Conservation (phyloP, 2,113 vertebrate genomes). For the Ceyx melanurus region DNA sequence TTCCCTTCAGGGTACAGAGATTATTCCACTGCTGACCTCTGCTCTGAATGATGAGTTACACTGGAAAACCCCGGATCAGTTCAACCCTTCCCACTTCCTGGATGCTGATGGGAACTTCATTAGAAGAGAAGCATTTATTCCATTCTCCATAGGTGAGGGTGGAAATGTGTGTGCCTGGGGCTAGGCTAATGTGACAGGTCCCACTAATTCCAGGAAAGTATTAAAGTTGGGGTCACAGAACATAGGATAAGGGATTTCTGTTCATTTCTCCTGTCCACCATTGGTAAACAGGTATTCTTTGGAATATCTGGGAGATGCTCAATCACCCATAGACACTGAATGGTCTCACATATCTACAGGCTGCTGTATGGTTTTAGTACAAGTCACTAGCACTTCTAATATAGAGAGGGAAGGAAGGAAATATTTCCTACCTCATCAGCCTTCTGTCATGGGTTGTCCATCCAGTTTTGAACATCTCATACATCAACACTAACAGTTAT, state of each 20-base stretch:
- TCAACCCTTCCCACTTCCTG: conserved; percentile 77
- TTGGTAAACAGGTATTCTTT: neutral
- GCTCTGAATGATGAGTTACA: conserved; percentile 70
- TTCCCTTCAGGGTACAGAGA: conserved; percentile 71
- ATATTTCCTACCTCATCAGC: neutral
- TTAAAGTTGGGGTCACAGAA: neutral
- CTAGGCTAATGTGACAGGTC: neutral
- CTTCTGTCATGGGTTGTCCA: neutral
- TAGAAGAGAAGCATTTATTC: conserved; percentile 76
- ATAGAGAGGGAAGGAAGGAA: neutral
- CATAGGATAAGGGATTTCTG: neutral
- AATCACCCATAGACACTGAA: neutral
- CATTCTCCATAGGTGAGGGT: conserved; percentile 76
- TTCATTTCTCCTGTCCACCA: neutral
- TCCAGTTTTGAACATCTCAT: neutral
- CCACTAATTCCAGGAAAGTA: neutral
- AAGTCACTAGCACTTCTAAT: neutral
- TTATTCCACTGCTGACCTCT: conserved; percentile 73
- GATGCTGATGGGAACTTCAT: conserved; percentile 71
- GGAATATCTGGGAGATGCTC: neutral
- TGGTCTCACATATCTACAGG: neutral
- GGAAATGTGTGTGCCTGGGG: too few relatives aligned
- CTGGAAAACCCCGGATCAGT: conserved; percentile 74
- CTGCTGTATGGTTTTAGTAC: neutral
- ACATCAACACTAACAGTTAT: neutral